Conservation (phyloP, 1,140 invertebrate species). For the Bradynema listronoti region DNA sequence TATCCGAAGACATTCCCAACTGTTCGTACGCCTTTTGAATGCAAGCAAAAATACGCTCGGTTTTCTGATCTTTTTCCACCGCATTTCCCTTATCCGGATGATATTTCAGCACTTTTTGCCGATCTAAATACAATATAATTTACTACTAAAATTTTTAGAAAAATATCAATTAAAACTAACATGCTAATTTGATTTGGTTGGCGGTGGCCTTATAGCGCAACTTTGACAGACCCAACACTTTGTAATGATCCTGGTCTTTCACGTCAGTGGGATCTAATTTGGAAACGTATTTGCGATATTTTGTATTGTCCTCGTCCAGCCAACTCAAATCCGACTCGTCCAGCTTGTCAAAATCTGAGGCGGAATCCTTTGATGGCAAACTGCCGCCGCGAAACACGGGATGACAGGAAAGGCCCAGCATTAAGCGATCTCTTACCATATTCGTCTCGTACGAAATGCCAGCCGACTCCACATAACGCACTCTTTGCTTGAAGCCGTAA, state of each 20-base stretch:
- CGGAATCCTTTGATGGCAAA: not conserved
- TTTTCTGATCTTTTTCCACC: conserved; percentile 61
- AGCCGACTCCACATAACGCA: conserved; percentile 35
- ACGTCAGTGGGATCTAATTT: conserved; percentile 41
- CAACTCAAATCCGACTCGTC: conserved; percentile 13
- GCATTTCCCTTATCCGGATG: conserved; percentile 82
- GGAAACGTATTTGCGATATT: conserved; percentile 33
- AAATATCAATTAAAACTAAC: conserved; percentile 26
- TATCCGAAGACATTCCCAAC: conserved; percentile 72
- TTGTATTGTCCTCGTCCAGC: conserved; percentile 33
- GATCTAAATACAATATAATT: conserved; percentile 61
- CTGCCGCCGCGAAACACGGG: conserved; percentile 31
- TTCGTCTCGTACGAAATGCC: conserved; percentile 42
- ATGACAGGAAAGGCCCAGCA: conserved; percentile 19
- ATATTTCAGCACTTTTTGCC: conserved; percentile 81
- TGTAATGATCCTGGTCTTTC: conserved; percentile 48
- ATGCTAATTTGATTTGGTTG: conserved; percentile 40
- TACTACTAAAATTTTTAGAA: not conserved
- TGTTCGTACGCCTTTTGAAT: conserved; percentile 92
- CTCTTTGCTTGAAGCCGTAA: conserved; percentile 22
- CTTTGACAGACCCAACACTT: conserved; percentile 43
- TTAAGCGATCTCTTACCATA: conserved; percentile 27
- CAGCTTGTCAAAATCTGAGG: not conserved
- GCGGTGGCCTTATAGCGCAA: conserved; percentile 37
- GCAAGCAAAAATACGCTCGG: conserved; percentile 90